Conservation (phyloP, 2,113 vertebrate genomes). For the Corythoichthys intestinalis region DNA sequence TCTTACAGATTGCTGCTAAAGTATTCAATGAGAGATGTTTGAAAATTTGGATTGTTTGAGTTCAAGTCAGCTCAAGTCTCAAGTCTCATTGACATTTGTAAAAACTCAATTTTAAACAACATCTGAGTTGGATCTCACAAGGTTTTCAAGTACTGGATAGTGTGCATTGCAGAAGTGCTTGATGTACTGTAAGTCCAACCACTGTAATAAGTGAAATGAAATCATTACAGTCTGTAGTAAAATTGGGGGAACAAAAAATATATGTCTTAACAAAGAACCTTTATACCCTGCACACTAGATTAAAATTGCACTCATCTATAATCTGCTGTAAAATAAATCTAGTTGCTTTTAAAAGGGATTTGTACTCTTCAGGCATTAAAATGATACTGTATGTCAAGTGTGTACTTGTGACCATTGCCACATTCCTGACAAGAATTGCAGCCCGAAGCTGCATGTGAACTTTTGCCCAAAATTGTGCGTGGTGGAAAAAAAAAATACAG, state of each 20-base stretch:
- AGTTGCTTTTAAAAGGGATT: neutral
- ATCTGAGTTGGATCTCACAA: too few species aligned
- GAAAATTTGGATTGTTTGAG: neutral
- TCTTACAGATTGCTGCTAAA: conserved; percentile 14
- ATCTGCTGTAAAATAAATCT: neutral
- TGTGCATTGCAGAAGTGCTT: too few species aligned
- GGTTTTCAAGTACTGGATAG: too few species aligned
- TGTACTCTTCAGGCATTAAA: neutral
- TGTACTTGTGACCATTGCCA: neutral
- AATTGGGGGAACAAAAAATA: neutral
- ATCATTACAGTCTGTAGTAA: neutral
- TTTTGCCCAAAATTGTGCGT: neutral
- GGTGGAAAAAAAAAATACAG: neutral
- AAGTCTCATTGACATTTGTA: too few species aligned
- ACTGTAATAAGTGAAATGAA: neutral
- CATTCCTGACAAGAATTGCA: neutral
- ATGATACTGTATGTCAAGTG: neutral
- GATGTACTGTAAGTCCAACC: neutral
- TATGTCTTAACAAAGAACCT: neutral
- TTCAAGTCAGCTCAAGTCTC: too few species aligned
- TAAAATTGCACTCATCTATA: neutral
- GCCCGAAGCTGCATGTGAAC: neutral
- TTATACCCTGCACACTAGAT: too few species aligned
- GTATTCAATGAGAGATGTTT: neutral
- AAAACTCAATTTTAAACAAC: too few species aligned